Base-by-base conservation (phyloP, 2,888 invertebrate genomes). In the Limnephilus lunatus region DNA sequence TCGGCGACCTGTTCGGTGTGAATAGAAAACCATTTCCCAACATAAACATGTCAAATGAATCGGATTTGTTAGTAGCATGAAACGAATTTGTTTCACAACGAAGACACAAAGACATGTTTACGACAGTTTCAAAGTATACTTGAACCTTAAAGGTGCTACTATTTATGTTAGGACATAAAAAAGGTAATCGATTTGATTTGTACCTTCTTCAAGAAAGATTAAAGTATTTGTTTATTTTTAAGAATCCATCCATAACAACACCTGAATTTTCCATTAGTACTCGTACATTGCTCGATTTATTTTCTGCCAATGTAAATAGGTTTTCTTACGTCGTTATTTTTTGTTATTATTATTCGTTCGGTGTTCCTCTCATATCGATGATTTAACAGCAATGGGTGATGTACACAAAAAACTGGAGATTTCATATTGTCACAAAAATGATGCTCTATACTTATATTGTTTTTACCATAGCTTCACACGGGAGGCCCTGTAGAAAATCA, bases 21-120 rank as follows among this genome's bases (percentile, higher is more conserved):
- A 89, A 89, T 89, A 35, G 80, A 89, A 89, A 35, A 80, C 80
- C 19, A 35, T 89, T 80, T 80, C 35, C 31, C 81, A 35, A 89
- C 80, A 89, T 89, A 89, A 89, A 89, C 88, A 89, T 89, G 88
- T 89, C 88, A 89, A 80, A 80, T 80, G 88, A 80, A 80, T 80
- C 32, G 88, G 39, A 89, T 89, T 89, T 35, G 81, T 44, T 39
- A 31, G 86, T n/a, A 48, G 44, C 30, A 86, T 19, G 68, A 89
- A 89, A 89, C 35, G n/a, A 68, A 68, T 89, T 80, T 80, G 68
- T 89, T 89, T 80, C 68, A 39, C 39, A 44, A 48, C 86, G 7
- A 14, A 44, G n/a, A 48, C 44, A 44, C 86, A 86, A 86, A 44
- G 86, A 44, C 39, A 44, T 86, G 39, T 86, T 86, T 86, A 86